phyloP scores from a whole-genome alignment of 2,888 invertebrate genomes.

The Actias luna region DNA sequence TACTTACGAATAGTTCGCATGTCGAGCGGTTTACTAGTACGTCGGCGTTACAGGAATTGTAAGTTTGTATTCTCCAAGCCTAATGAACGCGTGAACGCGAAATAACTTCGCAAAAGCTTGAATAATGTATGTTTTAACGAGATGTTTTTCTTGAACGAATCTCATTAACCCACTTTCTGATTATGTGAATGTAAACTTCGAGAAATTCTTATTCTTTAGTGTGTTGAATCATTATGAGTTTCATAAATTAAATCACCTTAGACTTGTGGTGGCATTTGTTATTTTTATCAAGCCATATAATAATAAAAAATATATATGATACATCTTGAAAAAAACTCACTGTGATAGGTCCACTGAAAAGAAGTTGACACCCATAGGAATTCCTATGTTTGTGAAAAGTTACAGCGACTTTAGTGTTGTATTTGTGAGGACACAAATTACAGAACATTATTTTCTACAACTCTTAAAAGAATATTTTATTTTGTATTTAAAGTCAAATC shows the following conservation, averaged over 20 bases:
- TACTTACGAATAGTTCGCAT: conserved; percentile 76
- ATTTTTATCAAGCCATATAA: neutral
- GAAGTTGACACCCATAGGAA: neutral
- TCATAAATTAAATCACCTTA: conserved; percentile 63
- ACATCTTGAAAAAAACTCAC: neutral
- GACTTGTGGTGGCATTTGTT: conserved; percentile 39
- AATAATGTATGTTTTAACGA: conserved; percentile 81
- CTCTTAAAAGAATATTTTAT: neutral
- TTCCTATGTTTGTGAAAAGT: neutral
- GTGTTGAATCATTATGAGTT: conserved; percentile 67
- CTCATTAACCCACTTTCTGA: conserved; percentile 80
- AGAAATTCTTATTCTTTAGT: conserved; percentile 69
- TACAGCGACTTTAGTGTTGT: neutral
- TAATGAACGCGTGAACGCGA: conserved; percentile 80
- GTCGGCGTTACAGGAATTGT: conserved; percentile 64
- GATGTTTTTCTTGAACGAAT: conserved; percentile 81
- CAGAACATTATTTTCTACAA: neutral
- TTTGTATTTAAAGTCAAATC: no score
- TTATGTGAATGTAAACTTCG: conserved; percentile 78
- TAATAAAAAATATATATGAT: neutral
- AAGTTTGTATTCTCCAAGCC: conserved; percentile 71
- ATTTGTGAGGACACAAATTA: neutral
- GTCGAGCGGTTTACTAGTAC: conserved; percentile 60
- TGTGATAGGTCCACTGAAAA: neutral
- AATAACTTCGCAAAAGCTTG: conserved; percentile 78